Evolutionary conservation across 2,797 vertebrate genomes (phyloP), one percentile per base, ranked within the genome.

Genomic region (Anguilla megastoma): DNA sequence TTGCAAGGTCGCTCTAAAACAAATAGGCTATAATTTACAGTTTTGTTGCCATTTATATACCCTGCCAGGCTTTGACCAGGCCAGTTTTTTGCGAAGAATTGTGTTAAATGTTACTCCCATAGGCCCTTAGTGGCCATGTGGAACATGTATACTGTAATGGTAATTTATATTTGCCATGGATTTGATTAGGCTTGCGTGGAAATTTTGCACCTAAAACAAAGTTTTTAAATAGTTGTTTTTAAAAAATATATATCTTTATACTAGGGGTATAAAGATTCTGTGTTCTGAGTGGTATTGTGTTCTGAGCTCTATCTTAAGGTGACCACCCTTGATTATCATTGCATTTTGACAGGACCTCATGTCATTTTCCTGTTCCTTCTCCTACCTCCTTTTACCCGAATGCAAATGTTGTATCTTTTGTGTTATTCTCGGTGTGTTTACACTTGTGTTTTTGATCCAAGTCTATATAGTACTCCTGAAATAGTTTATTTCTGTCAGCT

Each of bases 261-360:
- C 4, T 36, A 9, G 33, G 69, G 69, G n/a, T n/a, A n/a, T n/a
- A n/a, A n/a, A n/a, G n/a, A n/a, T n/a, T n/a, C n/a, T n/a, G 27
- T 50, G 27, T 8, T 48, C 56, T 12, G 41, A 45, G 41, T 45
- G 41, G 41, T 45, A 45, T 45, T 45, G 41, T 45, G 41, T 45
- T 45, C 18, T 12, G 18, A 50, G 60, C 24, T 16, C 2, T 33
- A 16, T 33, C 30, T 9, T 74, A 36, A 33, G 36, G 30, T 74
- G 27, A 50, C 27, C 27, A 24, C 7, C 41, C 12, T 36, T 50
- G 9, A 71, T 86, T 50, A 16, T 71, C 52, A 36, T 2, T 45
- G 24, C 24, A 27, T 86, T 48, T 52, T 86, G 27, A 69, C 58
- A 30, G 85, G 74, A 45, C 45, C 36, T 86, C 7, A 52, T 86